Evolutionary conservation across 2,888 invertebrate genomes (phyloP).

Genomic region (Thereva nobilitata): DNA sequence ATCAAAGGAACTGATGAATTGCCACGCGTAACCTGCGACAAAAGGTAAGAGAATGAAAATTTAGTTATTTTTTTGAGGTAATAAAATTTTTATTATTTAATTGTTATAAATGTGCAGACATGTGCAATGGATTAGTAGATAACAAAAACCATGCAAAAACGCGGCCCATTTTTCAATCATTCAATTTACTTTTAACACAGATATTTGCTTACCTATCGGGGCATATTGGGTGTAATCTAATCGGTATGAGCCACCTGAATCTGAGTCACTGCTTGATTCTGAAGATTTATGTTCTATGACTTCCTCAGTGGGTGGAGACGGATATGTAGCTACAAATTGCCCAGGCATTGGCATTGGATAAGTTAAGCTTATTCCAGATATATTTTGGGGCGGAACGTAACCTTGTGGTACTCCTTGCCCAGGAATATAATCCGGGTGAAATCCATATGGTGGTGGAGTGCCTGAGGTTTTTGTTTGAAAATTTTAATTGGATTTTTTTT

Average conservation of each 20-base stretch:
- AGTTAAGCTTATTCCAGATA: constrained; percentile 2
- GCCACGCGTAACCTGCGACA: constrained; percentile 24
- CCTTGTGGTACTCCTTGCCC: constrained; percentile 5
- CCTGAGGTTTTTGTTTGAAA: constrained; percentile 3
- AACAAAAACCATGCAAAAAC: neutral
- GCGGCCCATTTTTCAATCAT: neutral
- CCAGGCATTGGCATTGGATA: constrained; percentile 32
- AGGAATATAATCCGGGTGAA: constrained; percentile 24
- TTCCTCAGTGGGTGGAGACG: neutral
- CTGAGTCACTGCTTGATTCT: constrained; percentile 15
- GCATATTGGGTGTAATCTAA: constrained; percentile 25
- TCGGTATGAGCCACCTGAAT: constrained; percentile 4
- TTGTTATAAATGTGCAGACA: neutral
- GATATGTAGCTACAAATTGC: neutral
- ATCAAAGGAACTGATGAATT: constrained; percentile 8
- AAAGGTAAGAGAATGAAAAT: neutral
- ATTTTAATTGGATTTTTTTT: too few species aligned
- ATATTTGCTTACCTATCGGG: constrained; percentile 27
- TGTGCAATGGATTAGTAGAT: neutral
- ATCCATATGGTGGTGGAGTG: constrained; percentile 34
- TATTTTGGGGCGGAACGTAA: neutral
- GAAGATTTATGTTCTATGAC: constrained; percentile 3
- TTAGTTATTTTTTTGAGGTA: neutral
- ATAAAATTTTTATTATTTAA: neutral
- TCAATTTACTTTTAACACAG: neutral